A percentile compares a stretch with the other conserved stretches of the same genome.
Conservation (phyloP, 1,140 invertebrate species). For the Calosoma granatense region DNA sequence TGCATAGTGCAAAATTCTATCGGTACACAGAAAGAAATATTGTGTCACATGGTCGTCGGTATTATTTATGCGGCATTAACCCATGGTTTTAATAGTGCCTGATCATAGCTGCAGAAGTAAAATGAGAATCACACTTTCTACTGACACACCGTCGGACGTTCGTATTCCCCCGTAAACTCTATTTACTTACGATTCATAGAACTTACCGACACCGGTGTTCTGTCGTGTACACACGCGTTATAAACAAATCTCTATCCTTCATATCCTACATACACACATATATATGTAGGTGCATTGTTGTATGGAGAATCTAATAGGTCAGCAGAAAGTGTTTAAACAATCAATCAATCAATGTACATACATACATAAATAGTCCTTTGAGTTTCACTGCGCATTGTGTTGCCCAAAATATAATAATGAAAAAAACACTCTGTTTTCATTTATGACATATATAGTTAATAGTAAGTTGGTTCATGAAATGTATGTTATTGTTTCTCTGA, state of each 20-base stretch:
- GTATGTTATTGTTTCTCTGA: neutral
- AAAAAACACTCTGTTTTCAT: neutral
- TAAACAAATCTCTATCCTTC: too few relatives aligned
- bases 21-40: too few relatives aligned
- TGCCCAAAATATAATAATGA: neutral
- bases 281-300: too few relatives aligned
- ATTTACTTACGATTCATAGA: too few relatives aligned
- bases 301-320: too few relatives aligned
- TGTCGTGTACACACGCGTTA: too few relatives aligned
- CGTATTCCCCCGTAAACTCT: neutral
- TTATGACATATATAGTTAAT: constrained; percentile 8
- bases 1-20: too few relatives aligned
- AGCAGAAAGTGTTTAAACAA: neutral
- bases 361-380: neutral
- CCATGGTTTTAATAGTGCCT: constrained; percentile 24
- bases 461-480: constrained; percentile 7
- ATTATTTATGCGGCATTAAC: constrained; percentile 1
- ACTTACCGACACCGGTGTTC: too few relatives aligned
- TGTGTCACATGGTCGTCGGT: neutral
- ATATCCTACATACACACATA: too few relatives aligned
- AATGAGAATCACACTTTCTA: constrained; percentile 2
- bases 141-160: neutral
- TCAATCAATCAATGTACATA: neutral
- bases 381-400: constrained; percentile 5
- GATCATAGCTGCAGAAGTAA: constrained; percentile 14